Evolutionary conservation across 2,888 invertebrate genomes (phyloP).

Genomic region (Sthenelais limicola): DNA sequence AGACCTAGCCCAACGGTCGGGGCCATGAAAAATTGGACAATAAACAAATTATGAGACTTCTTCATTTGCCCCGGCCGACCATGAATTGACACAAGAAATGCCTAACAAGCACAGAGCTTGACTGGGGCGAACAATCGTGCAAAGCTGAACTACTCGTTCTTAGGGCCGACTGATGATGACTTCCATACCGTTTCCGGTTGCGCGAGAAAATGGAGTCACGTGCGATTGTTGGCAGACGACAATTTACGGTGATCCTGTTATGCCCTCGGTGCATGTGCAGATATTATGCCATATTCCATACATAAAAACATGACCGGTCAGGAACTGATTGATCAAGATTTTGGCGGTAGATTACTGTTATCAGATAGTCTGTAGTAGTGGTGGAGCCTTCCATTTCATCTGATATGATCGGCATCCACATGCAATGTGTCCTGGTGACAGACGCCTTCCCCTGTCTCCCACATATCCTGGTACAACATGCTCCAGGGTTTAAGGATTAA

Average conservation of each 20-base stretch:
- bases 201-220: constrained; percentile 17
- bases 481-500: too few relatives aligned
- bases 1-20: constrained; percentile 10
- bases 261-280: constrained; percentile 1
- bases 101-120: constrained; percentile 27
- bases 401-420: too few relatives aligned
- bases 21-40: constrained; percentile 37
- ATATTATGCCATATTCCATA: constrained; percentile 17
- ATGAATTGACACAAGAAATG: constrained; percentile 26
- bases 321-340: constrained; percentile 15
- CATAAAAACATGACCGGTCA: neutral
- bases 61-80: constrained; percentile 23
- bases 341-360: too few relatives aligned
- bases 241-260: constrained; percentile 18
- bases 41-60: constrained; percentile 36
- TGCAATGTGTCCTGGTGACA: too few relatives aligned
- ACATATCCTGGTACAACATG: too few relatives aligned
- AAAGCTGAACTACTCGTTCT: too few relatives aligned
- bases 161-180: too few relatives aligned
- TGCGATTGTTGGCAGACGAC: constrained; percentile 2
- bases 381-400: too few relatives aligned
- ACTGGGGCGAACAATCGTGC: constrained; percentile 23
- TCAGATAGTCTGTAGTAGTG: too few relatives aligned
- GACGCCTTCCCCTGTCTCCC: too few relatives aligned
- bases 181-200: neutral